These are phyloP conservation scores for Caenorhabditis sp. DNA, from an alignment of 2,888 invertebrate genomes.

Conservation along the genomic window DNA sequence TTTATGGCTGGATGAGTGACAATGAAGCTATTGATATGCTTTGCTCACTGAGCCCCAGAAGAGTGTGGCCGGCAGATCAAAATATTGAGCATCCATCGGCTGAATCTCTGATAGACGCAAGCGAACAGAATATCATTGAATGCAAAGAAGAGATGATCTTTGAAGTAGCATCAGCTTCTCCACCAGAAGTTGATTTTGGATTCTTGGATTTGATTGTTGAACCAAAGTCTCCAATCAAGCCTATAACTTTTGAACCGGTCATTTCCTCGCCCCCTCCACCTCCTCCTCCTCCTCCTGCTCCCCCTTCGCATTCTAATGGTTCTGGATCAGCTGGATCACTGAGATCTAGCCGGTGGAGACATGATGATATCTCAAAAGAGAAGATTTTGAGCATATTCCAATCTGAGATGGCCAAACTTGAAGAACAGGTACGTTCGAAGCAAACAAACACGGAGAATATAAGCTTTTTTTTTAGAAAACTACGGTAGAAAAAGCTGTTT, in stretches of 20 bases:
- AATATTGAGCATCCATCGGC: constrained; percentile 80
- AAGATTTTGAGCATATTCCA: constrained; percentile 96
- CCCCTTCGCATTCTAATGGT: no score
- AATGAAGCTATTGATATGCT: constrained; percentile 96
- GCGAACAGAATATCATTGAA: neutral
- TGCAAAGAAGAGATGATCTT: neutral
- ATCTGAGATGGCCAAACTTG: constrained; percentile 94
- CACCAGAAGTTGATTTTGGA: neutral
- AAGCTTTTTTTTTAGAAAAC: constrained; percentile 16
- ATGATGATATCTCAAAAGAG: constrained; percentile 96
- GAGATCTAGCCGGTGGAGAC: constrained; percentile 88
- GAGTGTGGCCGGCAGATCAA: constrained; percentile 73
- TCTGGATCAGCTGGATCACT: constrained; percentile 26
- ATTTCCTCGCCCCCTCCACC: neutral
- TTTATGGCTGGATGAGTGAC: constrained; percentile 99
- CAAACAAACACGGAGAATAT: neutral
- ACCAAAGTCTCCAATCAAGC: neutral
- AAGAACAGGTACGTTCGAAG: constrained; percentile 85
- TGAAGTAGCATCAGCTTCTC: neutral
- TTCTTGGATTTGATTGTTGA: neutral
- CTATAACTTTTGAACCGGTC: neutral
- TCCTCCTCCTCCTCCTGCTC: no score
- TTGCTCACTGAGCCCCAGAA: constrained; percentile 89
- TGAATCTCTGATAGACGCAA: constrained; percentile 66
- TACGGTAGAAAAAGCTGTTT: constrained; percentile 6